A percentile compares a stretch with the other conserved stretches of the same genome.
phyloP scores from a whole-genome alignment of 2,113 vertebrate species.

The Apodemus sylvaticus region DNA sequence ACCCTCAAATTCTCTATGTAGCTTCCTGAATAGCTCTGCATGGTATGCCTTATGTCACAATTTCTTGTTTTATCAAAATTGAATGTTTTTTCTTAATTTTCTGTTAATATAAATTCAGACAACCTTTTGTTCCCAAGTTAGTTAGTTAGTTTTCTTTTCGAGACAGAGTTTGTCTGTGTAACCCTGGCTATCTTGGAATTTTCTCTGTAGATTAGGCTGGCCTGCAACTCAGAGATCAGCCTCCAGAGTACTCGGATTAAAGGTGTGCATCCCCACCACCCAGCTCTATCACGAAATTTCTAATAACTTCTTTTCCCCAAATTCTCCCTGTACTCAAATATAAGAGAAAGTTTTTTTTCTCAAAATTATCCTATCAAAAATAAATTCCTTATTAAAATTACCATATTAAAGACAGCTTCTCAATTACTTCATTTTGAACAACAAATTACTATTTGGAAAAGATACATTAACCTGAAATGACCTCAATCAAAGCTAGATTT shows the following conservation, averaged over 20 bases:
- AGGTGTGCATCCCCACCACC: background rate
- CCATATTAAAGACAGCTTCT: conserved; percentile 39
- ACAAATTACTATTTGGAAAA: conserved; percentile 59
- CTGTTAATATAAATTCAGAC: background rate
- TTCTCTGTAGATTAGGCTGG: background rate
- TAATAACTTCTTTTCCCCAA: background rate
- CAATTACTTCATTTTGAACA: conserved; percentile 59
- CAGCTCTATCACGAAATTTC: background rate
- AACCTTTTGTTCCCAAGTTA: background rate
- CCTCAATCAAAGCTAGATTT: conserved; percentile 67
- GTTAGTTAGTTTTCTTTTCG: background rate
- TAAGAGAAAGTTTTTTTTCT: conserved; percentile 30
- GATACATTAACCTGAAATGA: conserved; percentile 60
- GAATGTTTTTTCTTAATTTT: conserved; percentile 10
- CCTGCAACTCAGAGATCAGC: background rate
- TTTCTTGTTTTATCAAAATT: conserved; percentile 54
- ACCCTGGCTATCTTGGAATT: background rate
- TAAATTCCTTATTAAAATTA: conserved; percentile 37
- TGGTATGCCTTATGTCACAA: background rate
- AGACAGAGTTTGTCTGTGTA: background rate
- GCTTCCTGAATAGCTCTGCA: background rate
- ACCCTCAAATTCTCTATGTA: background rate
- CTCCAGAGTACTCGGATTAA: background rate
- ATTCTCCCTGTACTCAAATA: background rate
- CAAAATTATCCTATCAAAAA: conserved; percentile 47